Conservation (phyloP, 2,113 vertebrate species). For the Chionodraco myersi region DNA sequence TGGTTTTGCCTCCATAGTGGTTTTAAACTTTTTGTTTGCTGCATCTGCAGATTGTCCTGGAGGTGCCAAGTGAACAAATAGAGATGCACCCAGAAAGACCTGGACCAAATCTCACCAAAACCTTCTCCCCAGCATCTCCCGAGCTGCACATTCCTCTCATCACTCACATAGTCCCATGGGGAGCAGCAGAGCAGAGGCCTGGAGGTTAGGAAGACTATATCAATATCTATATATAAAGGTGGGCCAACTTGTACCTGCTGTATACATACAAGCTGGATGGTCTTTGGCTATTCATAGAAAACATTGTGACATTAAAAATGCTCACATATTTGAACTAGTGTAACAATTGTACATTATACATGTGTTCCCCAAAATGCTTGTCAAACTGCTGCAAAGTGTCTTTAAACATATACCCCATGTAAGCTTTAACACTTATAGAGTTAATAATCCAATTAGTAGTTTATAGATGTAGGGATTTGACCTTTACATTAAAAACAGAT, state of each 20-base stretch:
- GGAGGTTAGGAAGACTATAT: slow-evolving; percentile 64
- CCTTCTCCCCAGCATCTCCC: slow-evolving; percentile 53
- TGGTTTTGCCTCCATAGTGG: background rate
- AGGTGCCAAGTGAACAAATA: slow-evolving; percentile 61
- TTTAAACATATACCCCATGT: background rate
- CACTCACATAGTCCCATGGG: slow-evolving; percentile 65
- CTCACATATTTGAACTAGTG: background rate
- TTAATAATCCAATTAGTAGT: slow-evolving; percentile 24
- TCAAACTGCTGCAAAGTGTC: background rate
- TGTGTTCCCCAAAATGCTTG: background rate
- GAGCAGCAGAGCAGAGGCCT: slow-evolving; percentile 64
- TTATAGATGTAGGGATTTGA: slow-evolving; percentile 2
- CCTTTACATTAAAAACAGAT: slow-evolving; percentile 22
- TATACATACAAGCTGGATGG: background rate
- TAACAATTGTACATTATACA: background rate
- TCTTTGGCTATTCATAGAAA: slow-evolving; percentile 14
- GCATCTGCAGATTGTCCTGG: slow-evolving; percentile 59
- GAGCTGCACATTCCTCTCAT: slow-evolving; percentile 69
- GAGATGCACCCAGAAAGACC: slow-evolving; percentile 50
- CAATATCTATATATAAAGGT: slow-evolving; percentile 36
- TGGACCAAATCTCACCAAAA: slow-evolving; percentile 65
- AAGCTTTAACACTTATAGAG: background rate
- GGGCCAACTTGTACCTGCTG: slow-evolving; percentile 34
- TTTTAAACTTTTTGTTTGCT: slow-evolving; percentile 42
- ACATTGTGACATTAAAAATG: background rate